These are phyloP conservation scores for Jaculus jaculus DNA, from an alignment of 2,113 vertebrate genomes.

Conservation along the genomic window DNA sequence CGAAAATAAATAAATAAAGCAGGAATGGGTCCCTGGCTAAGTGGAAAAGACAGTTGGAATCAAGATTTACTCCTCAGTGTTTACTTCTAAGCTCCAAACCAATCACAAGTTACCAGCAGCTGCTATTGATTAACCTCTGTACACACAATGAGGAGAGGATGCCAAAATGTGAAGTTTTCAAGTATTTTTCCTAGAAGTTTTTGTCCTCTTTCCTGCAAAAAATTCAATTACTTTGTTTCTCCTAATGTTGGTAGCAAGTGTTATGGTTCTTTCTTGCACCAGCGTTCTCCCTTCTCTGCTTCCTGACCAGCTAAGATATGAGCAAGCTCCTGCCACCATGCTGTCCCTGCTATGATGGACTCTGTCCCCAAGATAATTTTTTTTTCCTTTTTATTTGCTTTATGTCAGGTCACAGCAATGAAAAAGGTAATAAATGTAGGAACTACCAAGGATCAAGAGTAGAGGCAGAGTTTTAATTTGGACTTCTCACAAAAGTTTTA, in stretches of 20 bases:
- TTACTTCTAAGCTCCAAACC: conserved; percentile 36
- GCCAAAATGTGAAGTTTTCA: not conserved
- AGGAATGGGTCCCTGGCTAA: not conserved
- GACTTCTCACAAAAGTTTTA: not conserved
- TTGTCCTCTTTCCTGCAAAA: not conserved
- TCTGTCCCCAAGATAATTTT: not conserved
- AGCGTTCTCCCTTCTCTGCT: not conserved
- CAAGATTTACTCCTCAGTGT: conserved; percentile 23
- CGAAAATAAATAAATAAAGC: not conserved
- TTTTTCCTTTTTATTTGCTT: not conserved
- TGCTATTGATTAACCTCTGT: conserved; percentile 36
- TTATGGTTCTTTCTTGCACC: too few relatives aligned
- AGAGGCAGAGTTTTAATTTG: not conserved
- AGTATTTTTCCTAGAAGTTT: not conserved
- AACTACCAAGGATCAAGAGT: not conserved
- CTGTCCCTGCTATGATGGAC: not conserved
- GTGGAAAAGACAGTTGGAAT: conserved; percentile 25
- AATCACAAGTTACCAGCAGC: conserved; percentile 43
- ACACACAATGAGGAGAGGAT: not conserved
- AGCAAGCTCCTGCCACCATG: not conserved
- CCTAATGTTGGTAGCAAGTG: not conserved
- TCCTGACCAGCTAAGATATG: not conserved
- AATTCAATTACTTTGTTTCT: not conserved
- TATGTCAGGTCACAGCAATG: not conserved
- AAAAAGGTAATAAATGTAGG: not conserved